These are phyloP conservation scores for Sycophaga agraensis DNA, from an alignment of 1,140 invertebrate species.

Conservation along the genomic window DNA sequence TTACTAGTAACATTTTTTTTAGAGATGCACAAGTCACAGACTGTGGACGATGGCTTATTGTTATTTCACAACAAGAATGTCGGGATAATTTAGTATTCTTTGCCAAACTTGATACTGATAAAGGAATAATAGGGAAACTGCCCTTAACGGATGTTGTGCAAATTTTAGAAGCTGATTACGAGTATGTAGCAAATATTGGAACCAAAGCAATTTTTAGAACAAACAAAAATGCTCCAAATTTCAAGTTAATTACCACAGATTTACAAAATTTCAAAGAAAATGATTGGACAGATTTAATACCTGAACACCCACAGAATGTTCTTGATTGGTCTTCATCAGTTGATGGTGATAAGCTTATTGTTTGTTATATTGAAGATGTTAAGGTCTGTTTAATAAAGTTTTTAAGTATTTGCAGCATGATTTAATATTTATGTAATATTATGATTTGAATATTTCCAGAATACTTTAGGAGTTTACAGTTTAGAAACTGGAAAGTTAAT, in stretches of 20 bases:
- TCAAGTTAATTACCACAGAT: conserved; percentile 86
- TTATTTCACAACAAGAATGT: conserved; percentile 79
- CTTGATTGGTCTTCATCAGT: conserved; percentile 86
- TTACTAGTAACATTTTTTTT: conserved; percentile 37
- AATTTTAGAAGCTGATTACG: conserved; percentile 92
- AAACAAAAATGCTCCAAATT: conserved; percentile 92
- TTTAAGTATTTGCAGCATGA: conserved; percentile 1
- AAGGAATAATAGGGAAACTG: conserved; percentile 66
- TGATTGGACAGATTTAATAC: conserved; percentile 82
- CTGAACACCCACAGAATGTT: conserved; percentile 85
- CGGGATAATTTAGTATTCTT: conserved; percentile 87
- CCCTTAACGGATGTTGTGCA: conserved; percentile 76
- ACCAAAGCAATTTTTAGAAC: conserved; percentile 85
- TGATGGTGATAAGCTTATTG: conserved; percentile 82
- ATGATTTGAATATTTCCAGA: conserved; percentile 61
- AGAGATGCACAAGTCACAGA: conserved; percentile 82
- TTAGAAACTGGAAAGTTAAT: conserved; percentile 73
- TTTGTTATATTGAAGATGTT: conserved; percentile 93
- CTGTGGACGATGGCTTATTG: conserved; percentile 86
- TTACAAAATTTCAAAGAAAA: conserved; percentile 74
- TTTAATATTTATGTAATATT: background rate
- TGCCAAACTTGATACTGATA: conserved; percentile 68
- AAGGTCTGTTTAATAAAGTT: conserved; percentile 66
- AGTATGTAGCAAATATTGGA: conserved; percentile 90
- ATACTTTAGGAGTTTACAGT: conserved; percentile 79